phyloP scores from a whole-genome alignment of 2,797 vertebrate species.

The Pampus argenteus region DNA sequence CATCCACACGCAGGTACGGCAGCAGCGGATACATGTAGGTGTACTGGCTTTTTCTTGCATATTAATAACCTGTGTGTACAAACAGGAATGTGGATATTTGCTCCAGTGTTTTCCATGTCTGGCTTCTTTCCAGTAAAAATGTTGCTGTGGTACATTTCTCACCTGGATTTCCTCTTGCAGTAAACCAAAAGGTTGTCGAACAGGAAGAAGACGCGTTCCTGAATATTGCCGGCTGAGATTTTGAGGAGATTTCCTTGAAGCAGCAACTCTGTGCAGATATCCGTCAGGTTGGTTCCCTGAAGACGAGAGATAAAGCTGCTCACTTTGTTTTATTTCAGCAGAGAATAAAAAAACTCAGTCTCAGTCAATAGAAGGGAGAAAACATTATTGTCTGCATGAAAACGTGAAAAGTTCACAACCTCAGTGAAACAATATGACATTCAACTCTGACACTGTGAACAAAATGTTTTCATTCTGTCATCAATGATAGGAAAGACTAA shows the following conservation, averaged over 20 bases:
- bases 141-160: constrained; percentile 40
- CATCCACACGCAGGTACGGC: constrained; percentile 26
- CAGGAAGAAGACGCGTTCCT: constrained; percentile 97
- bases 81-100: constrained; percentile 45
- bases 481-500: constrained; percentile 47
- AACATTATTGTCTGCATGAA: constrained; percentile 25
- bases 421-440: constrained; percentile 46
- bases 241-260: constrained; percentile 96
- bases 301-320: background rate
- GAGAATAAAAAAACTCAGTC: background rate
- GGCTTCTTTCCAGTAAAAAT: constrained; percentile 17
- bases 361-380: background rate
- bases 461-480: constrained; percentile 54
- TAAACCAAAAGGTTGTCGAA: constrained; percentile 99
- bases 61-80: constrained; percentile 24
- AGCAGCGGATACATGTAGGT: constrained; percentile 26
- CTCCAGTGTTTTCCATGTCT: constrained; percentile 19
- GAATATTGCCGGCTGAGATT: constrained; percentile 99
- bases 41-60: constrained; percentile 45
- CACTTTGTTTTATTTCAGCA: constrained; percentile 15
- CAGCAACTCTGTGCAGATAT: constrained; percentile 96
- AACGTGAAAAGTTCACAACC: constrained; percentile 46
- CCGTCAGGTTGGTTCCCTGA: constrained; percentile 91
- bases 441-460: constrained; percentile 43
- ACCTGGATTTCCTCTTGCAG: constrained; percentile 99